Evolutionary conservation across 2,113 vertebrate genomes (phyloP).

Genomic region (Siphamia tubifer): DNA sequence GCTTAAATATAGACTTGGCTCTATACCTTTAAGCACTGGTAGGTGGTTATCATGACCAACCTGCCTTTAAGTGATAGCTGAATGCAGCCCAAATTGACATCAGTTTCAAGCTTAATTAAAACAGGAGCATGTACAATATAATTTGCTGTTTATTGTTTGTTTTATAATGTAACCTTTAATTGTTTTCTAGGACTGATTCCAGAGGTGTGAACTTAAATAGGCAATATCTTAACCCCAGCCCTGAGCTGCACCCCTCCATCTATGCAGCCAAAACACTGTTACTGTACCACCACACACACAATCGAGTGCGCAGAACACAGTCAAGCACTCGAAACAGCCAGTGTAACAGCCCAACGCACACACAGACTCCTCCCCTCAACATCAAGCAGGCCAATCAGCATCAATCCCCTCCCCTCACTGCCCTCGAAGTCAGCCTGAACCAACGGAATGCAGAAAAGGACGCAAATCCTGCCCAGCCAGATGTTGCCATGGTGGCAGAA

Average conservation of each 20-base stretch:
- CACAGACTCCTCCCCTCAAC: constrained; percentile 4
- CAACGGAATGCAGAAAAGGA: constrained; percentile 76
- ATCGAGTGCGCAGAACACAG: constrained; percentile 68
- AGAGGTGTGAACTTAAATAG: constrained; percentile 96
- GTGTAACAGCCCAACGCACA: constrained; percentile 62
- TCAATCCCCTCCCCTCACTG: constrained; percentile 48
- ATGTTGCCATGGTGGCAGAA: constrained; percentile 63
- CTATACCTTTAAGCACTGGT: no score
- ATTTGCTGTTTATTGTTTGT: neutral
- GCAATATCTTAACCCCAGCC: constrained; percentile 92
- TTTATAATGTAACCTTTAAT: neutral
- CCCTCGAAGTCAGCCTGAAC: constrained; percentile 84
- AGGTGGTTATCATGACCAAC: no score
- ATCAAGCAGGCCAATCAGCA: constrained; percentile 28
- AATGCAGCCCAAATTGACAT: neutral
- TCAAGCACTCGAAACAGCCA: constrained; percentile 38
- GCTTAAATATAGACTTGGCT: neutral
- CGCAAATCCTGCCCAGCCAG: neutral
- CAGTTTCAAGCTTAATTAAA: neutral
- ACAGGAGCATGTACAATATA: neutral
- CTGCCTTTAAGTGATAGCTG: no score
- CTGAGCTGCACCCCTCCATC: constrained; percentile 90
- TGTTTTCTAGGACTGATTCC: constrained; percentile 86
- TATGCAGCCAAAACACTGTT: constrained; percentile 90
- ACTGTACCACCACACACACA: constrained; percentile 92